Evolutionary conservation across 2,888 invertebrate genomes (phyloP).

Genomic region (Vanessa cardui): DNA sequence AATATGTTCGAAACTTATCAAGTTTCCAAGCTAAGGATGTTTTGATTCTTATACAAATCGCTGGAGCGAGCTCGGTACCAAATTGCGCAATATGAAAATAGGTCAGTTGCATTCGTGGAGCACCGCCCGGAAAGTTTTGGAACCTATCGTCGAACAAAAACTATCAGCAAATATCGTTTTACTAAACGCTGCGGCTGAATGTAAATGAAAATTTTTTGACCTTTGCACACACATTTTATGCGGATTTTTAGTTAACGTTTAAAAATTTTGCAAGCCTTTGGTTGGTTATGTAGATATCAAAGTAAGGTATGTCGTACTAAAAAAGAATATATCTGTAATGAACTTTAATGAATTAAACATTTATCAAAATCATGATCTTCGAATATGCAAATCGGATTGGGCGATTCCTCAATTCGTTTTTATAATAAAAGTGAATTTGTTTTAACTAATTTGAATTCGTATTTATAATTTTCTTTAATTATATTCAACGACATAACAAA

Average conservation of each 20-base stretch:
- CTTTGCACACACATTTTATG: neutral
- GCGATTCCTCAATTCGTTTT: too few species aligned
- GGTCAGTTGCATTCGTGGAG: constrained; percentile 45
- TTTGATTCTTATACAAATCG: constrained; percentile 31
- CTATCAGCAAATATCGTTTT: constrained; percentile 22
- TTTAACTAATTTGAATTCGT: too few species aligned
- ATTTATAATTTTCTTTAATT: too few species aligned
- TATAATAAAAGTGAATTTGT: too few species aligned
- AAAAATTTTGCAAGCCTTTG: neutral
- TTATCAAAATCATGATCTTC: too few species aligned
- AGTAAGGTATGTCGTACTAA: neutral
- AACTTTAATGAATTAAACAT: too few species aligned
- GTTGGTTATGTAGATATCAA: neutral
- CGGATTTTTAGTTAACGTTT: neutral
- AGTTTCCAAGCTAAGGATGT: constrained; percentile 25
- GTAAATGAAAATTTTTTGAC: constrained; percentile 2
- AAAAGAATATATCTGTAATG: neutral
- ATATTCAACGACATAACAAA: too few species aligned
- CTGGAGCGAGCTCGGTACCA: constrained; percentile 15
- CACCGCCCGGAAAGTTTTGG: constrained; percentile 3
- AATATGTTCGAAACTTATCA: constrained; percentile 18
- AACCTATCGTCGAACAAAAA: constrained; percentile 25
- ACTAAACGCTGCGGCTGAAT: constrained; percentile 15
- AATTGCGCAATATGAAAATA: constrained; percentile 42
- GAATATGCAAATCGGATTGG: too few species aligned